These are phyloP conservation scores for Eciton burchellii DNA, from an alignment of 1,140 invertebrate genomes.

Conservation along the genomic window DNA sequence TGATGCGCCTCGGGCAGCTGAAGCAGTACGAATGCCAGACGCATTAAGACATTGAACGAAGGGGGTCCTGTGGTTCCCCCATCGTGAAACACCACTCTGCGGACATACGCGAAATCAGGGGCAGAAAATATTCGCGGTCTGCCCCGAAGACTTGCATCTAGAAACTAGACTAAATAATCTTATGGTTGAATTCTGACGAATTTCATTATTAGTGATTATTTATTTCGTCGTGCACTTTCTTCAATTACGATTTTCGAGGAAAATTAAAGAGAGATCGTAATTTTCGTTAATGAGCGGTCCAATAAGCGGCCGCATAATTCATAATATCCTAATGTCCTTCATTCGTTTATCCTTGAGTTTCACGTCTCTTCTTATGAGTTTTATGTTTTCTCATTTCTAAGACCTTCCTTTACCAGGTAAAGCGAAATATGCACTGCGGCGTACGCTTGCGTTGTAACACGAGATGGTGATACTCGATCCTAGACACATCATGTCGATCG, in stretches of 20 bases:
- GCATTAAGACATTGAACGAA: constrained; percentile 50
- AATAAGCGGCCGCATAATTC: too few relatives aligned
- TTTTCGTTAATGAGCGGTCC: too few relatives aligned
- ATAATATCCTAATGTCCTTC: neutral
- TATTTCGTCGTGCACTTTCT: too few relatives aligned
- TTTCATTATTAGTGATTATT: too few relatives aligned
- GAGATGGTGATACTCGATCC: constrained; percentile 22
- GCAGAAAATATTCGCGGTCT: neutral
- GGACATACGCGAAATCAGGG: neutral
- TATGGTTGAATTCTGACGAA: too few relatives aligned
- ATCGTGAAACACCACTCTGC: neutral
- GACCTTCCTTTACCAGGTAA: neutral
- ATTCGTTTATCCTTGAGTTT: neutral
- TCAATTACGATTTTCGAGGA: too few relatives aligned
- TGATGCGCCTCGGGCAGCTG: constrained; percentile 27
- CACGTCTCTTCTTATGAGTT: too few relatives aligned
- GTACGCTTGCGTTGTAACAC: constrained; percentile 22
- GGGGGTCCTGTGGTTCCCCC: constrained; percentile 23
- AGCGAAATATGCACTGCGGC: neutral
- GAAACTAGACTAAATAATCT: too few relatives aligned
- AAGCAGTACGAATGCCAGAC: constrained; percentile 70
- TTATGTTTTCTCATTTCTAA: neutral
- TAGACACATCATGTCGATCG: neutral
- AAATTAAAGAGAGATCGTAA: too few relatives aligned
- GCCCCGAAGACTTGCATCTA: neutral